Conservation (phyloP, 2,797 vertebrate genomes). For the Coreius guichenoti region DNA sequence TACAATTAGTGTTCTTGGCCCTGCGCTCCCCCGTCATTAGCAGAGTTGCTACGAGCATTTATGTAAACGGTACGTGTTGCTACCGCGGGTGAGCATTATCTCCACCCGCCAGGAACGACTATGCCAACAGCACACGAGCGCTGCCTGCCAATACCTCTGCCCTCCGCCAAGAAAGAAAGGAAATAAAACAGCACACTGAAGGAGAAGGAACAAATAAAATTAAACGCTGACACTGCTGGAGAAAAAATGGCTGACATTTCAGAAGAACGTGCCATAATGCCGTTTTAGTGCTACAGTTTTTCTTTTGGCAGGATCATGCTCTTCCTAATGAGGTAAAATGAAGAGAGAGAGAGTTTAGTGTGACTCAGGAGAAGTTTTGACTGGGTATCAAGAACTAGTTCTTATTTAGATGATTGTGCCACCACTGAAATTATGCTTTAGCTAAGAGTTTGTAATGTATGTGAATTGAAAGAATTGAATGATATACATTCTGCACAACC, state of each 20-base stretch:
- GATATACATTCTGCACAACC: background rate
- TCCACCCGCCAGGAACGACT: background rate
- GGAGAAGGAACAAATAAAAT: constrained; percentile 24
- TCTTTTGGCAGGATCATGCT: background rate
- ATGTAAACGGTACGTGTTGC: constrained; percentile 24
- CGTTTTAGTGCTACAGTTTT: constrained; percentile 16
- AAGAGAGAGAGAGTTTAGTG: background rate
- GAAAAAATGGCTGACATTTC: constrained; percentile 29
- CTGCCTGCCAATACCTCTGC: background rate
- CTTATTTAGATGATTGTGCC: background rate
- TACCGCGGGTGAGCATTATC: constrained; percentile 19
- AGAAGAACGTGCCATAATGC: constrained; percentile 25
- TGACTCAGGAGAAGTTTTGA: background rate
- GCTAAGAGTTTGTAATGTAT: background rate
- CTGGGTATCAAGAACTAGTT: background rate
- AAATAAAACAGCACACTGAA: constrained; percentile 8
- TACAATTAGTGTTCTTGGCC: constrained; percentile 21
- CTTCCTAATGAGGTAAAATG: constrained; percentile 26
- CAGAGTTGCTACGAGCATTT: constrained; percentile 33
- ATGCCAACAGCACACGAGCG: background rate
- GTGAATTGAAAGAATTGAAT: background rate
- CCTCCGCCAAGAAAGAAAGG: background rate
- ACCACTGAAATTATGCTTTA: background rate
- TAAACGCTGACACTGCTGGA: constrained; percentile 13
- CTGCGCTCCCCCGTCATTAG: background rate